Conservation (phyloP, 1,140 invertebrate genomes). For the Drosophila takahashii region DNA sequence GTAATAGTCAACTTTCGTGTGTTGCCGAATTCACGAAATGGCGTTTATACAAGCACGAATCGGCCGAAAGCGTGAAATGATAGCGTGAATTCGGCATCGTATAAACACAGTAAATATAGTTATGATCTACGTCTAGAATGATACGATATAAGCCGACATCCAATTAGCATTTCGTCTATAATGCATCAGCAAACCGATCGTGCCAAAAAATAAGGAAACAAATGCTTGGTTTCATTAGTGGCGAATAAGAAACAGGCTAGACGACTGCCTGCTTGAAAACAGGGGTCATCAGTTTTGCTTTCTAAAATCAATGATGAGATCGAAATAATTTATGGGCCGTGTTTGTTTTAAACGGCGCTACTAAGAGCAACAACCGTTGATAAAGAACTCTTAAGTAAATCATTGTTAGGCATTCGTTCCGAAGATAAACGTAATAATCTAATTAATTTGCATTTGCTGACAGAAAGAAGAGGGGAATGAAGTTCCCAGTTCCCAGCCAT, state of each 20-base stretch:
- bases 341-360: constrained; percentile 63
- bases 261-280: constrained; percentile 22
- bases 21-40: no score
- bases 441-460: constrained; percentile 68
- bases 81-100: no score
- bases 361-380: constrained; percentile 58
- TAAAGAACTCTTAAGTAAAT: constrained; percentile 61
- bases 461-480: constrained; percentile 9
- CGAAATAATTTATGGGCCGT: constrained; percentile 58
- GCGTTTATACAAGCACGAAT: no score
- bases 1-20: no score
- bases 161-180: constrained; percentile 32
- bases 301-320: constrained; percentile 43
- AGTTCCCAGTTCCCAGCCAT: constrained; percentile 37
- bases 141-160: neutral
- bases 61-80: no score
- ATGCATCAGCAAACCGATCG: constrained; percentile 40
- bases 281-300: constrained; percentile 55
- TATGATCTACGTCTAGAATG: constrained; percentile 10
- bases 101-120: no score
- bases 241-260: constrained; percentile 47
- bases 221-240: constrained; percentile 52
- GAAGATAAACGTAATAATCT: constrained; percentile 65
- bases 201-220: constrained; percentile 50
- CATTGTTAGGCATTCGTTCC: constrained; percentile 62